These are phyloP conservation scores for Holotrichia oblita DNA, from an alignment of 1,140 invertebrate genomes.

Conservation along the genomic window DNA sequence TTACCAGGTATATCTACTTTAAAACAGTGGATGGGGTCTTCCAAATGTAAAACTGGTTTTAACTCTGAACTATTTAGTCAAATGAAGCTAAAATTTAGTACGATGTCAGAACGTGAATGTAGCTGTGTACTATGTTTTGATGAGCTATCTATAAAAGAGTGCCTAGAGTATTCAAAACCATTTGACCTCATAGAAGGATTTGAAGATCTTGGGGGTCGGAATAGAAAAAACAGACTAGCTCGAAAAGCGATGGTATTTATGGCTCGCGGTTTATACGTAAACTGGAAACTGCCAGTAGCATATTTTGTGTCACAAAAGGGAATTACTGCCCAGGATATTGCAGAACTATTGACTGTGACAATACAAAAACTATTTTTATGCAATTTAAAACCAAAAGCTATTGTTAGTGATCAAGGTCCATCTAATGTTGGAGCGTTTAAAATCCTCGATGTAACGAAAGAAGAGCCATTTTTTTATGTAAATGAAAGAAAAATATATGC, in stretches of 20 bases:
- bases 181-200: slow-evolving; percentile 46
- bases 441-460: too few relatives aligned
- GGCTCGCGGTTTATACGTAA: slow-evolving; percentile 37
- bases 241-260: slow-evolving; percentile 45
- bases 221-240: slow-evolving; percentile 27
- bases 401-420: too few relatives aligned
- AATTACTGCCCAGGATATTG: neutral
- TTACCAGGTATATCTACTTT: slow-evolving; percentile 41
- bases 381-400: too few relatives aligned
- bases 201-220: slow-evolving; percentile 44
- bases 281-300: slow-evolving; percentile 45
- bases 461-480: too few relatives aligned
- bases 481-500: too few relatives aligned
- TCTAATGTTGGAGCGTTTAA: too few relatives aligned
- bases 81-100: slow-evolving; percentile 41
- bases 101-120: slow-evolving; percentile 40
- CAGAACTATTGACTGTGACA: too few relatives aligned
- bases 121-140: slow-evolving; percentile 43
- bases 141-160: slow-evolving; percentile 44
- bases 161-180: slow-evolving; percentile 42
- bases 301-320: slow-evolving; percentile 41
- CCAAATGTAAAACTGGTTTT: slow-evolving; percentile 30
- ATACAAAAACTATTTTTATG: too few relatives aligned
- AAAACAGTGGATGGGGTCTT: slow-evolving; percentile 38
- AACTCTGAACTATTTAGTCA: too few relatives aligned